These are phyloP conservation scores for Morelia viridis DNA, from an alignment of 2,797 vertebrate genomes.

Conservation along the genomic window DNA sequence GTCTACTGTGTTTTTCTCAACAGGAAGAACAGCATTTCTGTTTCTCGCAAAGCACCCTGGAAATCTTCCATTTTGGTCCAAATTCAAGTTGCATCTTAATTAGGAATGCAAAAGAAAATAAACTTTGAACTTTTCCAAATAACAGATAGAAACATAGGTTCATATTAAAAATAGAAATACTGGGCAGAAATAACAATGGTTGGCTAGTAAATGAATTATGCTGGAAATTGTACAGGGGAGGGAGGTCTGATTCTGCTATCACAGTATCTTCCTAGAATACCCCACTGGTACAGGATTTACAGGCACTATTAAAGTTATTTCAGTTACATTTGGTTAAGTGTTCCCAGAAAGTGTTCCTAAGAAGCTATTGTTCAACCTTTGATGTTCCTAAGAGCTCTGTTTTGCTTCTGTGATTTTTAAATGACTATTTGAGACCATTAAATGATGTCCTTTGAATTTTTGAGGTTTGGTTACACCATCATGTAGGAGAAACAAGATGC, in stretches of 20 bases:
- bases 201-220: not conserved
- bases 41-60: not conserved
- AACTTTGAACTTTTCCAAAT: not conserved
- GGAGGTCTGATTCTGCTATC: not conserved
- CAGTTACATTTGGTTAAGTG: not conserved
- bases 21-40: not conserved
- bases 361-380: not conserved
- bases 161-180: not conserved
- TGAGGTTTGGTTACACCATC: not conserved
- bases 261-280: not conserved
- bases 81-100: conserved; percentile 1
- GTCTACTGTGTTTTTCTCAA: conserved; percentile 14
- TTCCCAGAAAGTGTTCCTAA: not conserved
- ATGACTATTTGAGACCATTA: not conserved
- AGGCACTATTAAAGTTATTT: not conserved
- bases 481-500: not conserved
- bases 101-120: conserved; percentile 3
- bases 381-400: not conserved
- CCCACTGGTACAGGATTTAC: not conserved
- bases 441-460: not conserved
- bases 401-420: not conserved
- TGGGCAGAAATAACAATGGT: not conserved
- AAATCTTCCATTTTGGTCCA: not conserved
- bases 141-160: not conserved
- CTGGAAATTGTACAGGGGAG: not conserved